Base-by-base conservation (phyloP, 1,140 invertebrate species). In the Anadara kagoshimensis region DNA sequence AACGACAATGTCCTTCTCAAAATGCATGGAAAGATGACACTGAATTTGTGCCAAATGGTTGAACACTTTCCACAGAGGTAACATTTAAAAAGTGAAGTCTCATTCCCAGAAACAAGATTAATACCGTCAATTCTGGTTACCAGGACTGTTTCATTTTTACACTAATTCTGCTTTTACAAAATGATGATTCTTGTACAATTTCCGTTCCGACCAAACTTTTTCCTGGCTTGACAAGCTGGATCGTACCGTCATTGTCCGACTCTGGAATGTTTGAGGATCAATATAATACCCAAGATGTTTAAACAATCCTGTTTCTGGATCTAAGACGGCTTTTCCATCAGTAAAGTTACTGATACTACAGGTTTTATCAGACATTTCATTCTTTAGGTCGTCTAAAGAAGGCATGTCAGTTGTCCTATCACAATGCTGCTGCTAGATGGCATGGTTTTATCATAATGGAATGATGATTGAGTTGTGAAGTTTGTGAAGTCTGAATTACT, bases 41-140 rank as follows among this genome's bases (percentile, higher is more conserved):
- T 88, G 85, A 16, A 90, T 77, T 58, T 85, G 80, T 18, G 83
- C 78, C 20, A 90, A 73, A 5, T 83, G 84, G 45, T 84, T 77
- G 79, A 89, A 90, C 16, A 90, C 81, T 88, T 86, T 16, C 84
- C 82, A 78, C 90, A 91, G 8, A 90, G 67, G 66, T 90, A 87
- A 79, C 90, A 91, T 78, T 90, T 90, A 73, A 89, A 91, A 5
- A 90, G 79, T 18, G 87, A 84, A 45, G 85, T 82, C 45, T 86
- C 82, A 62, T 88, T 85, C 8, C 89, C 88, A 1, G 83, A 88
- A 7, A 75, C 73, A 11, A 85, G 74, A 75, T 91, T 86, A 5
- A 89, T 51, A 0, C 89, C 90, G 75, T 91, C 88, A 11, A 91
- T 64, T 47, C 88, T 73, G 1, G 88, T 86, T 1, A 90, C 83